phyloP scores from a whole-genome alignment of 2,888 invertebrate species.

The Cepaea hortensis region DNA sequence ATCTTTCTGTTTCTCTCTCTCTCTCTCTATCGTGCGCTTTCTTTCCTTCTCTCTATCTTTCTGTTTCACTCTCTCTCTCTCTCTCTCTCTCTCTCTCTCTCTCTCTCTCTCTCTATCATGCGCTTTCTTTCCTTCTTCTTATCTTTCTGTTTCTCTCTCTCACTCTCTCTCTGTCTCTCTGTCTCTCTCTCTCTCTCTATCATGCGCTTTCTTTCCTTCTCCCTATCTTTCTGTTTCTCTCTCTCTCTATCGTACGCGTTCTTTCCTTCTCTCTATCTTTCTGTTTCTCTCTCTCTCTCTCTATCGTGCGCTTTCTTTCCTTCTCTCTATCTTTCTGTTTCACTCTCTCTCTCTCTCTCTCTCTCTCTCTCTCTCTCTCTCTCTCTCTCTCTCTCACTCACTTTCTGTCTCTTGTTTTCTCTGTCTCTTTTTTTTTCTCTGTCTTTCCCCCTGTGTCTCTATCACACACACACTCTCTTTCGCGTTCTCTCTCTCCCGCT shows the following conservation, averaged over 20 bases:
- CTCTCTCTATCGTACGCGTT: not conserved
- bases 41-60: constrained; percentile 6
- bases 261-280: not conserved
- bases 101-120: not conserved
- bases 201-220: not conserved
- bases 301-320: not conserved
- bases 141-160: not conserved
- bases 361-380: too few species aligned
- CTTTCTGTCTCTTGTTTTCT: too few species aligned
- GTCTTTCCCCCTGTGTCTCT: too few species aligned
- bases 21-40: not conserved
- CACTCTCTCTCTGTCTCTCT: not conserved
- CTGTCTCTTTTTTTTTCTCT: too few species aligned
- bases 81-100: constrained; percentile 26
- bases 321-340: too few species aligned
- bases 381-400: too few species aligned
- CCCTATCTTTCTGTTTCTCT: not conserved
- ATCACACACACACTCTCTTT: too few species aligned
- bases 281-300: not conserved
- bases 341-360: too few species aligned
- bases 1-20: not conserved
- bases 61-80: constrained; percentile 15
- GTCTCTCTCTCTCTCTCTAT: not conserved
- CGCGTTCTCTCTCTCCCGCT: too few species aligned
- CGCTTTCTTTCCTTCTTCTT: constrained; percentile 9